Percentiles rank a stretch among this genome's conserved stretches.
Conservation (phyloP, 2,888 invertebrate species). For the Caenorhabditis wallacei region DNA sequence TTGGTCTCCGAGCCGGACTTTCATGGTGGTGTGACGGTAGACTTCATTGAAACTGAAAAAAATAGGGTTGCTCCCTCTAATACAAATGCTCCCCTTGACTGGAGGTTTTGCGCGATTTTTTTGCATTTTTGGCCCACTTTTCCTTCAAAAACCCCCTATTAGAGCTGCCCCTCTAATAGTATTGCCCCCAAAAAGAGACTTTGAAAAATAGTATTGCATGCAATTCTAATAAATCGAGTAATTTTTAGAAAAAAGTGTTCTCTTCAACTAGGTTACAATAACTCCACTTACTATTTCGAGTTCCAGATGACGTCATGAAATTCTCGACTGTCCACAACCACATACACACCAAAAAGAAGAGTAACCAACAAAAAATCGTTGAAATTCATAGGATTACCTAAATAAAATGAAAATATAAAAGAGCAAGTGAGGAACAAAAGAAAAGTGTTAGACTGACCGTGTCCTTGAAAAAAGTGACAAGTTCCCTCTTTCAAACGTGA, state of each 20-base stretch:
- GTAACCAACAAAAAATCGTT: background rate
- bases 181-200: no score
- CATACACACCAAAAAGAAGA: background rate
- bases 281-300: conserved; percentile 5
- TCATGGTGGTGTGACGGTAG: background rate
- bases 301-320: conserved; percentile 36
- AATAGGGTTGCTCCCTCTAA: no score
- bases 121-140: background rate
- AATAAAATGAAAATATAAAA: background rate
- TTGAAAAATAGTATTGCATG: no score
- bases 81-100: no score
- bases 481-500: background rate
- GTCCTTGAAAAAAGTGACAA: background rate
- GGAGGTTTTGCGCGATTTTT: no score
- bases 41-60: conserved; percentile 10
- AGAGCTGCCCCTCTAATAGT: no score
- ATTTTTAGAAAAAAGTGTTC: no score
- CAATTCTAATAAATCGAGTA: no score
- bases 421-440: background rate
- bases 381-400: background rate
- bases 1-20: conserved; percentile 31
- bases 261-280: no score
- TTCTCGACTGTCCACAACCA: background rate
- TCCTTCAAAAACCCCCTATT: no score
- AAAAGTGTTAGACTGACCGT: background rate